phyloP scores from a whole-genome alignment of 1,140 invertebrate species.

The Zaprionus africanus region DNA sequence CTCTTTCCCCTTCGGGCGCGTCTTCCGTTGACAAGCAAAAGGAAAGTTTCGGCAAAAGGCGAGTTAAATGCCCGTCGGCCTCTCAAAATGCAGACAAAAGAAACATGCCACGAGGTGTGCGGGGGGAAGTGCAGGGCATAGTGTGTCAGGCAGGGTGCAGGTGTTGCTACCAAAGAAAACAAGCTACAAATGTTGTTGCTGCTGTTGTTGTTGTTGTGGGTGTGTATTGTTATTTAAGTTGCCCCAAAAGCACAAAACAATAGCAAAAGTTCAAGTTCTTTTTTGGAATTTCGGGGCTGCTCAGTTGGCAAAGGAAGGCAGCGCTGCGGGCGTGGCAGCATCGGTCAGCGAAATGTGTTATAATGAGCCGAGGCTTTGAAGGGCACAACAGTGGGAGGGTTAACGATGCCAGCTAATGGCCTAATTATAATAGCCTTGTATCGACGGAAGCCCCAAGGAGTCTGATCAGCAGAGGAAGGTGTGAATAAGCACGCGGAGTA shows the following conservation, averaged over 20 bases:
- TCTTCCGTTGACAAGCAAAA: slow-evolving; percentile 60
- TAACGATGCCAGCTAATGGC: slow-evolving; percentile 33
- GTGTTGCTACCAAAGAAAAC: slow-evolving; percentile 37
- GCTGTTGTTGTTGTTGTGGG: not conserved
- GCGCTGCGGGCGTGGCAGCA: slow-evolving; percentile 18
- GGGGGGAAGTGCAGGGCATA: not conserved
- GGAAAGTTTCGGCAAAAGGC: slow-evolving; percentile 53
- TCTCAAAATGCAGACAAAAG: slow-evolving; percentile 52
- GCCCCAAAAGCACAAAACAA: slow-evolving; percentile 33
- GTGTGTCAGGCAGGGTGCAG: not conserved
- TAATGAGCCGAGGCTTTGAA: slow-evolving; percentile 39
- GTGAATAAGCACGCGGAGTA: not conserved
- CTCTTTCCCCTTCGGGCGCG: not conserved
- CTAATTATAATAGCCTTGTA: slow-evolving; percentile 34
- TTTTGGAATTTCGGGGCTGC: slow-evolving; percentile 19
- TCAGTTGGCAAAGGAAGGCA: not conserved
- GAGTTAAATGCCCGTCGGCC: slow-evolving; percentile 53
- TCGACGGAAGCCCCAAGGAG: slow-evolving; percentile 5
- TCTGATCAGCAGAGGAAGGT: not conserved
- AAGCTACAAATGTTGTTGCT: slow-evolving; percentile 51
- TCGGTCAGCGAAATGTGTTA: slow-evolving; percentile 53
- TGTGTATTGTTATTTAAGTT: slow-evolving; percentile 55
- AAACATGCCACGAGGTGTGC: slow-evolving; percentile 20
- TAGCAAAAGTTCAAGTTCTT: slow-evolving; percentile 55
- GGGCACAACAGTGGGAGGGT: not conserved